Evolutionary conservation across 2,113 vertebrate genomes (phyloP), one percentile per base, ranked within the genome.

Genomic region (Hippocampus abdominalis): DNA sequence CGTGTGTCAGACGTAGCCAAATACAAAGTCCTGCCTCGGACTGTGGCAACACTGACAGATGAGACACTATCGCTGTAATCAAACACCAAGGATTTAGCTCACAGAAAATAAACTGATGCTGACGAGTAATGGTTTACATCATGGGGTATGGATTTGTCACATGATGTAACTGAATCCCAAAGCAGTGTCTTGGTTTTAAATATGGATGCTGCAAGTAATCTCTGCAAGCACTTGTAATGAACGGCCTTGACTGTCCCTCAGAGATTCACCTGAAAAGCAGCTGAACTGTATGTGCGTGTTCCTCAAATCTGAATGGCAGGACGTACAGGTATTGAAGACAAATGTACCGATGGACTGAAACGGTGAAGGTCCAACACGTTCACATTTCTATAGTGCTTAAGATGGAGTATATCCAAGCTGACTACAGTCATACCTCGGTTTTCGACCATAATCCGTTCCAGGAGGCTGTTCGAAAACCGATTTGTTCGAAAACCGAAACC

Each of bases 41-140:
- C 57, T 40, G 69, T 57, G 61, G 1, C 63, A 23, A 70, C 71
- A 69, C 25, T 60, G 79, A 73, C 60, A 75, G 44, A 76, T 80
- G 76, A 86, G 80, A 79, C 53, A 15, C 71, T 73, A 84, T 84
- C 83, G 46, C 51, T 62, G 59, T 66, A 71, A 88, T 86, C 81
- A 81, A 78, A 64, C 78, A 88, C 77, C 53, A 56, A 70, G 68
- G 69, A 84, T 82, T 81, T 76, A 72, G 63, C 49, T 36, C 16
- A 66, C 53, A 71, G 64, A 79, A 81, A 83, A 80, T 32, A 64
- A 66, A 79, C 72, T 70, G 77, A 72, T 76, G 75, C 21, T 65
- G 56, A 63, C 60, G 39, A 75, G 75, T 81, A 81, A 85, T 81
- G 71, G 79, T 86, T 87, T 80, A 85, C 78, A 82, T 78, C 64